Evolutionary conservation across 2,888 invertebrate species (phyloP), one percentile per base, ranked within the genome.

Genomic region (Pteria penguin): DNA sequence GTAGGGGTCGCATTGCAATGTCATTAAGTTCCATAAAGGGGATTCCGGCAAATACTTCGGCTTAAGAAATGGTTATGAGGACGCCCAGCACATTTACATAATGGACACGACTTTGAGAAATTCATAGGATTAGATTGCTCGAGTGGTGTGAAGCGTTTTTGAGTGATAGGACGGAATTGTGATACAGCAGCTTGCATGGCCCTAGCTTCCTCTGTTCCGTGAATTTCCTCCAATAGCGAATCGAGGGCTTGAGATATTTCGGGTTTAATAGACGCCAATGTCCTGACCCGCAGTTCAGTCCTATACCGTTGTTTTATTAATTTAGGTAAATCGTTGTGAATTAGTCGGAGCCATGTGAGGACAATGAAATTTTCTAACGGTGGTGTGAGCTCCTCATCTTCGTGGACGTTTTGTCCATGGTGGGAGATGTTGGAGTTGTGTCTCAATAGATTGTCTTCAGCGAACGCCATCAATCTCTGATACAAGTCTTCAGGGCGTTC

Each of bases 21-120:
- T 82, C 85, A 76, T 83, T 85, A 11, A 8, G 14, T 29, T 65
- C 69, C 78, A 85, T 82, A 36, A 83, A 84, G 0, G 83, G 80
- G 11, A 77, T 81, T 1, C 84, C 84, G 0, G 81, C 82, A n/a
- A 82, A 55, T 0, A 80, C 45, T 11, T 84, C 82, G 11, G 18
- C 45, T 45, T 45, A 45, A 45, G 18, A 45, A 45, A 18, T 18
- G 8, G 18, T 45, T 18, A 45, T 18, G 8, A 18, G 11, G 45
- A 18, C 45, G 45, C 8, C 45, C 45, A 14, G 45, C 45, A 14
- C 18, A 18, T 45, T 45, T 45, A 18, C 45, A 45, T 45, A 45
- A 45, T 8, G 45, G 45, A 18, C 45, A 45, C n/a, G n/a, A n/a
- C n/a, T n/a, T n/a, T n/a, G n/a, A n/a, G n/a, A n/a, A n/a, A n/a